Evolutionary conservation across 2,797 vertebrate genomes (phyloP), one percentile per base, ranked within the genome.

Genomic region (Enteromius thamalakanensis): DNA sequence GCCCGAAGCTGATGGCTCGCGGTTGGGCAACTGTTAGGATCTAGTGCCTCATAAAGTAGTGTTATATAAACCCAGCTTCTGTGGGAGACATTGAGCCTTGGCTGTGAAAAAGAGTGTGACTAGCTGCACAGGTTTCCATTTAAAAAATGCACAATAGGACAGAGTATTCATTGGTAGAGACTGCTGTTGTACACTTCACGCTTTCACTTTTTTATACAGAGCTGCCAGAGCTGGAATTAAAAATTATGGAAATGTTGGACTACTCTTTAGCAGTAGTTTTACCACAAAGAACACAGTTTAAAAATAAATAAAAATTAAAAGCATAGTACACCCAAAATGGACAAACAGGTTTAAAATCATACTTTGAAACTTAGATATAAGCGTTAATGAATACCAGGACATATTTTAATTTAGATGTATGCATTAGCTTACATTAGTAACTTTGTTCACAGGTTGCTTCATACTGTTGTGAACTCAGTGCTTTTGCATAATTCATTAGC

Each of bases 11-110:
- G 84, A 85, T 85, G 76, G 85, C 81, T 86, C 29, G 74, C 23
- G 29, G 51, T 80, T 83, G 79, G 80, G 87, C 80, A 76, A 84
- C 79, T 79, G 89, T 88, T 82, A 84, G 84, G 85, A 78, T 77
- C 76, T 82, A 81, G 81, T 86, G 78, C 74, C 86, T 86, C 68
- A 55, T 90, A 87, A 88, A 49, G 80, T 64, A 85, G 86, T 84
- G 75, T 79, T 86, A 87, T 87, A 89, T 91, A 87, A 91, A 90
- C 87, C 40, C 65, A 62, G 71, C 21, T 53, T 83, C 69, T 49
- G 45, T 64, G 49, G 32, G 75, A 84, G 86, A 85, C 86, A 80
- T 86, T 83, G 80, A 72, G 51, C 42, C 58, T 82, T 72, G 70
- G 64, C 49, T 19, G 9, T 86, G 79, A 84, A 82, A 23, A 84